Base-by-base conservation (phyloP, 2,113 vertebrate species). In the Pterocles gutturalis region DNA sequence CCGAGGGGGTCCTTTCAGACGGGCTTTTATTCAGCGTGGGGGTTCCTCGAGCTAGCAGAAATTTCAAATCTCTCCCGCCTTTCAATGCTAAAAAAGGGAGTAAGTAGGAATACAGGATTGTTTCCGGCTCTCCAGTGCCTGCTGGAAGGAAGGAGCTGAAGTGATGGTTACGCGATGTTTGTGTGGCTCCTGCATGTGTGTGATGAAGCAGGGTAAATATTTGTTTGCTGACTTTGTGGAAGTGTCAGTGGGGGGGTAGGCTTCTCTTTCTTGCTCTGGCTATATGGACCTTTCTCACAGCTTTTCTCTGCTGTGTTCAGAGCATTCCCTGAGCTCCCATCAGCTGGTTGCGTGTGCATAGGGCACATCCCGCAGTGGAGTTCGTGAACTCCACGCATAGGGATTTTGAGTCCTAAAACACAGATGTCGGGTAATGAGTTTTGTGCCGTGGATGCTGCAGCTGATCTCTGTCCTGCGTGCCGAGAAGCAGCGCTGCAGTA, bases 141-240 rank as follows among this genome's bases (percentile, higher is more conserved):
- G 43, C 22, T 15, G 70, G 54, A 82, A 91, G 66, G 64, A 93
- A 67, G 89, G 85, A 87, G 46, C 75, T 38, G 76, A 38, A 73
- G 79, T 1, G 22, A 45, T 88, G 58, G 46, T 80, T 60, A 5
- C 48, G 1, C 2, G 2, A 10, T 28, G 38, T 18, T 46, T 48
- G 46, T 43, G 76, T 78, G 82, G 33, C 20, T 58, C 43, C 71
- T 34, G 81, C 66, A 0, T 10, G 21, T 17, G 0, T 19, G 46
- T 24, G 73, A 29, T 61, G 58, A 28, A 71, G 17, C 0, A 0
- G 64, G 82, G 79, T 93, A 89, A 88, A 90, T 80, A 75, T 1
- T 38, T 25, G 25, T 66, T 66, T 46, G 51, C 64, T 67, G 17
- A n/a, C 34, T 73, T 48, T 3, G 24, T 62, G 61, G 55, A n/a